phyloP scores from a whole-genome alignment of 1,140 invertebrate genomes.

The Drosophila tropicalis region DNA sequence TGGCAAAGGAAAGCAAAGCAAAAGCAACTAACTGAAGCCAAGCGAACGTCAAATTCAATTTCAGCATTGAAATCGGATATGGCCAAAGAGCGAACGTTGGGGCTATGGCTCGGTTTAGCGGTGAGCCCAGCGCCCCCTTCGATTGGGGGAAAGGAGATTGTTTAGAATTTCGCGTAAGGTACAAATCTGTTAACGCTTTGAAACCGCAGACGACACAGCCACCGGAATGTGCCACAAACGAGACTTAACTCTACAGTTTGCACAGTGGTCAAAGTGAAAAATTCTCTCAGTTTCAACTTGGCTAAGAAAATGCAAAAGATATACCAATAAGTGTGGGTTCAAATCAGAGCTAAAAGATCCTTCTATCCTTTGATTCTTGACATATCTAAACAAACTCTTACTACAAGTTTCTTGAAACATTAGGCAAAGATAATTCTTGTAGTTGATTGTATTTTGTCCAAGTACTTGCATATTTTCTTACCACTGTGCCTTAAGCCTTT shows the following conservation, averaged over 20 bases:
- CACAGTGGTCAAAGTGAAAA: neutral
- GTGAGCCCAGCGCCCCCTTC: conserved; percentile 13
- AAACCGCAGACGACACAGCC: conserved; percentile 51
- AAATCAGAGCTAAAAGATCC: no score
- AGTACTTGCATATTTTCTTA: neutral
- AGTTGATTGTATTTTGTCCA: no score
- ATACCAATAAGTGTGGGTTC: neutral
- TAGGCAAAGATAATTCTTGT: no score
- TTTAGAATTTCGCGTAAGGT: conserved; percentile 64
- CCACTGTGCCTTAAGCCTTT: conserved; percentile 33
- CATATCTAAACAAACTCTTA: no score
- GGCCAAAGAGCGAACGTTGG: conserved; percentile 1
- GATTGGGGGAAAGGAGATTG: conserved; percentile 35
- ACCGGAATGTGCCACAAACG: conserved; percentile 62
- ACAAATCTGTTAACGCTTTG: conserved; percentile 63
- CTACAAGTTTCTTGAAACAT: no score
- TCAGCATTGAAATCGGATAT: conserved; percentile 74
- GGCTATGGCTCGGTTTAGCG: conserved; percentile 29
- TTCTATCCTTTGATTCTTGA: no score
- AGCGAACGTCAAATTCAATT: conserved; percentile 64
- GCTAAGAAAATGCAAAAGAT: neutral
- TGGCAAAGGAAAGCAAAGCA: conserved; percentile 6
- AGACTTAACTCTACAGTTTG: conserved; percentile 19
- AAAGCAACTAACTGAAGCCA: conserved; percentile 36
- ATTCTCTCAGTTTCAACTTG: no score